Percentiles rank a stretch among this genome's conserved stretches.
Conservation (phyloP, 1,140 invertebrate species). For the Oppia nitens region DNA sequence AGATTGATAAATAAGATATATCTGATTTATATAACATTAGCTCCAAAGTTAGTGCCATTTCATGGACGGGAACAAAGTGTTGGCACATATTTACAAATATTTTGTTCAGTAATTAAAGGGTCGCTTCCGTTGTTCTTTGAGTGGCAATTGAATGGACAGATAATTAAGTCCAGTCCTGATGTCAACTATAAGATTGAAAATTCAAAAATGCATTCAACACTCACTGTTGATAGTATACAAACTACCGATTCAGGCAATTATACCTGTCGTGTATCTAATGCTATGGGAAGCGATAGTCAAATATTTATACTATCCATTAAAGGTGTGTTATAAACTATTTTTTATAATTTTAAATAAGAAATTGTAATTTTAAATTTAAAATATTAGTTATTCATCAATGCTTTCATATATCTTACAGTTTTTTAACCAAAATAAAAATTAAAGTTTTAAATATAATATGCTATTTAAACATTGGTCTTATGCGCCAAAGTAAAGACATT, state of each 20-base stretch:
- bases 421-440: too few species aligned
- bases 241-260: conserved; percentile 8
- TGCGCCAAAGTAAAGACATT: too few species aligned
- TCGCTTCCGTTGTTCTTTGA: conserved; percentile 4
- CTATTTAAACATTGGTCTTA: too few species aligned
- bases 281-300: background rate
- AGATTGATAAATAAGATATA: background rate
- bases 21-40: background rate
- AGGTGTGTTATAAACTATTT: too few species aligned
- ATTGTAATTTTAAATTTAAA: too few species aligned
- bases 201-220: conserved; percentile 9
- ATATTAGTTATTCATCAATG: too few species aligned
- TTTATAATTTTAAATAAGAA: too few species aligned
- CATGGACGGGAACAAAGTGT: background rate
- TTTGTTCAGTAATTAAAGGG: conserved; percentile 5
- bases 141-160: conserved; percentile 9
- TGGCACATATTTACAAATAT: conserved; percentile 8
- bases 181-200: background rate
- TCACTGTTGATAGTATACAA: conserved; percentile 26
- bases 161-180: background rate
- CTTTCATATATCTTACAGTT: too few species aligned
- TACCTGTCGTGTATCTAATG: conserved; percentile 1
- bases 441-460: too few species aligned
- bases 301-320: too few species aligned
- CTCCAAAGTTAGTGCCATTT: background rate